Conservation (phyloP, 1,140 invertebrate genomes). For the Eufriesea mexicana region DNA sequence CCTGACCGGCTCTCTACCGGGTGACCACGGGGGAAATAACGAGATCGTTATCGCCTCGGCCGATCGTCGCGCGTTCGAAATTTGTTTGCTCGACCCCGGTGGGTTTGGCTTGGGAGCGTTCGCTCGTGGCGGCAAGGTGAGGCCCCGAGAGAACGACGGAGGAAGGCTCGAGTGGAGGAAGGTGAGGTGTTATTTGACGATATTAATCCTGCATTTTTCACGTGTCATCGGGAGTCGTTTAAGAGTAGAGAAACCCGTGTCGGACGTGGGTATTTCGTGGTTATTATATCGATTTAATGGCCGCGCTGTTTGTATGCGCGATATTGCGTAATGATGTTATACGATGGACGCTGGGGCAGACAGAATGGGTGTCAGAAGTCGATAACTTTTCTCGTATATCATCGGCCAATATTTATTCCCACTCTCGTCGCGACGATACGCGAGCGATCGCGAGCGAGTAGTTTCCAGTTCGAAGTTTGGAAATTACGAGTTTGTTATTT, state of each 20-base stretch:
- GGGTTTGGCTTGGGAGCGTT: neutral
- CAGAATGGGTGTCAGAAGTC: neutral
- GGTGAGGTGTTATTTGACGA: neutral
- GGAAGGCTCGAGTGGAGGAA: no score
- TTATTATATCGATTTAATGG: neutral
- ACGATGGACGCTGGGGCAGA: neutral
- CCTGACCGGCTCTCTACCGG: constrained; percentile 38
- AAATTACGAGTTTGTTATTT: no score
- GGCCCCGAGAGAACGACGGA: neutral
- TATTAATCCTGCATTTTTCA: constrained; percentile 18
- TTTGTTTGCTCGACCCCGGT: neutral
- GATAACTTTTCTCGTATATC: neutral
- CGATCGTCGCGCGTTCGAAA: constrained; percentile 22
- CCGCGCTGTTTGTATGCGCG: no score
- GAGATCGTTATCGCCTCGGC: constrained; percentile 2
- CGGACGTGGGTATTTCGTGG: neutral
- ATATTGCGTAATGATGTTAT: neutral
- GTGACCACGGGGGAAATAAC: constrained; percentile 45
- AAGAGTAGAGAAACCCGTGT: no score
- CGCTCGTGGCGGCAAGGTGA: neutral
- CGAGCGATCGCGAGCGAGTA: no score
- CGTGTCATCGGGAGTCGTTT: neutral
- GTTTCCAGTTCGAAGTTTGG: no score
- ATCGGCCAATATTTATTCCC: neutral
- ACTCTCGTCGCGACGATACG: neutral